Conservation (phyloP, 2,113 vertebrate genomes). For the Serinus canaria region DNA sequence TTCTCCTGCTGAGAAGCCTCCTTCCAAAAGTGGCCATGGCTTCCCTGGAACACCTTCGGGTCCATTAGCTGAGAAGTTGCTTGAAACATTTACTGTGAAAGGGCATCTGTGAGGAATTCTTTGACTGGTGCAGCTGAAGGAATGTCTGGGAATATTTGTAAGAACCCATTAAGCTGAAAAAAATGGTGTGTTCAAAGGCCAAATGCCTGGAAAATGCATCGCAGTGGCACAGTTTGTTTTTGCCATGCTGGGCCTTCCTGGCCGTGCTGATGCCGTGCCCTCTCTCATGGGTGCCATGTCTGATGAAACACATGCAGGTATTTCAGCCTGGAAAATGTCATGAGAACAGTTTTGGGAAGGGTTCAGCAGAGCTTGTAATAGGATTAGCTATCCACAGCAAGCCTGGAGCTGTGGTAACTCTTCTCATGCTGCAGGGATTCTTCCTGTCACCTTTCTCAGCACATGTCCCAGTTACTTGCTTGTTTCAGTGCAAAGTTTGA, state of each 20-base stretch:
- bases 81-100: not conserved
- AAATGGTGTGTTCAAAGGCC: not conserved
- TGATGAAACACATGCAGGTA: rapidly evolving
- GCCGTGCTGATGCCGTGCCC: rapidly evolving
- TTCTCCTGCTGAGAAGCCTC: not conserved
- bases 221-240: not conserved
- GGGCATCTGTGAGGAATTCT: not conserved
- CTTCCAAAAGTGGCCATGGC: not conserved
- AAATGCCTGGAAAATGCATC: not conserved
- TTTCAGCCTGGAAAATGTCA: not conserved
- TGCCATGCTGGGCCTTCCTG: not conserved
- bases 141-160: not conserved
- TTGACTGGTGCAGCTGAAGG: not conserved
- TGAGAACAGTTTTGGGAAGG: not conserved
- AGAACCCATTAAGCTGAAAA: not conserved
- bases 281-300: not conserved
- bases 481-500: not conserved
- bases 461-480: rapidly evolving
- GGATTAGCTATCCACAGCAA: not conserved
- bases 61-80: not conserved
- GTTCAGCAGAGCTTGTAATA: not conserved
- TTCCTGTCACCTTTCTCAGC: not conserved
- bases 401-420: not conserved
- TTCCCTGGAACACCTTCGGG: not conserved
- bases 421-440: not conserved